Percentiles rank a stretch among this genome's conserved stretches.
Conservation (phyloP, 1,140 invertebrate species). For the Platyscapa corneri region DNA sequence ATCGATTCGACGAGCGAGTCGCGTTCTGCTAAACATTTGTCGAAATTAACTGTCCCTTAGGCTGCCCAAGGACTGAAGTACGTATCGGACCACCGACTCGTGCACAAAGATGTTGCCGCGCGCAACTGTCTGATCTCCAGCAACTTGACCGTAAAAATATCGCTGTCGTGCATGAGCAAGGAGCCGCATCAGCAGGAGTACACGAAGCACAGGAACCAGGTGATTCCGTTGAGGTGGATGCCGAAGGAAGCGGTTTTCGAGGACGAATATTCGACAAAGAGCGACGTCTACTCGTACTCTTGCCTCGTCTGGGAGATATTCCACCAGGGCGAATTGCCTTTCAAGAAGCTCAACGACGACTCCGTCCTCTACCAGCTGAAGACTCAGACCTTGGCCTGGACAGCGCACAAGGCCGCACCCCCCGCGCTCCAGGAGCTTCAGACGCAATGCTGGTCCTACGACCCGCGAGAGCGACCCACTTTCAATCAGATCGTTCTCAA, state of each 20-base stretch:
- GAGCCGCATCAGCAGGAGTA: constrained; percentile 93
- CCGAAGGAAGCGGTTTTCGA: constrained; percentile 91
- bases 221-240: constrained; percentile 83
- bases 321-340: constrained; percentile 89
- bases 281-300: constrained; percentile 94
- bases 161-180: constrained; percentile 85
- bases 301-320: constrained; percentile 94
- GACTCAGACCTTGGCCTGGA: constrained; percentile 80
- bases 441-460: constrained; percentile 78
- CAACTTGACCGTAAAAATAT: constrained; percentile 88
- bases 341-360: constrained; percentile 86
- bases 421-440: constrained; percentile 77
- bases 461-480: constrained; percentile 80
- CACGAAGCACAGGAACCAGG: constrained; percentile 84
- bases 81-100: constrained; percentile 82
- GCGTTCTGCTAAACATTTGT: not conserved
- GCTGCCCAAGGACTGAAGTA: constrained; percentile 90
- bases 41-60: constrained; percentile 64
- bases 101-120: constrained; percentile 92
- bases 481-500: constrained; percentile 75
- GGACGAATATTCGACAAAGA: constrained; percentile 94
- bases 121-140: constrained; percentile 94
- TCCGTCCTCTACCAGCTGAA: constrained; percentile 84
- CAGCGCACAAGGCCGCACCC: constrained; percentile 78
- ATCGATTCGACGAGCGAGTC: too few species aligned